A percentile compares a stretch with the other conserved stretches of the same genome.
These are phyloP conservation scores for Holothuria scabra DNA, from an alignment of 53 echinoderm and acorn worm species.

Conservation along the genomic window DNA sequence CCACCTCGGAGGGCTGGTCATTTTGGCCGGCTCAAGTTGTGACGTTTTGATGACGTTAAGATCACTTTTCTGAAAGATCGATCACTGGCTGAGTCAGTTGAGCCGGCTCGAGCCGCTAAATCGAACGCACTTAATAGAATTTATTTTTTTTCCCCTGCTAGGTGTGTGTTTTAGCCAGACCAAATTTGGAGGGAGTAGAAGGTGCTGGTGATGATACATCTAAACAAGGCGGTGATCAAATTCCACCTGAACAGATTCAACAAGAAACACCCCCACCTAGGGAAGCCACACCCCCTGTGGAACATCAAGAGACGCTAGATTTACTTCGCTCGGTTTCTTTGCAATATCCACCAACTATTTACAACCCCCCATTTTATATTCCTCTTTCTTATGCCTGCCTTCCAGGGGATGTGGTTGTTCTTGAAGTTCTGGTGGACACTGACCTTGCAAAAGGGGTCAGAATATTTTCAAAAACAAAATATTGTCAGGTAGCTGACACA, in stretches of 20 bases:
- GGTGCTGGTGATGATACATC: not conserved
- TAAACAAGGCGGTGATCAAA: not conserved
- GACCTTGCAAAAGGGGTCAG: constrained; percentile 24
- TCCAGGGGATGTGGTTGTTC: constrained; percentile 47
- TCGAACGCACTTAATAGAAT: too few species aligned
- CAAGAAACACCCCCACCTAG: not conserved
- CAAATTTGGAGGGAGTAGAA: not conserved
- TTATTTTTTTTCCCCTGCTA: not conserved
- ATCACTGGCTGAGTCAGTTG: too few species aligned
- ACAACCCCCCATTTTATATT: constrained; percentile 23
- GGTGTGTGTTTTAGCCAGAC: constrained; percentile 36
- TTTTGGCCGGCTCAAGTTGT: too few species aligned
- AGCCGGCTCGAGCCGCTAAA: too few species aligned
- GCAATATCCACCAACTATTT: constrained; percentile 13
- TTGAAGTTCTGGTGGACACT: constrained; percentile 56
- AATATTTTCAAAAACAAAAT: constrained; percentile 58
- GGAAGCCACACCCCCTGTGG: not conserved
- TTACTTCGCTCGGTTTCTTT: constrained; percentile 22
- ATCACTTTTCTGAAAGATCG: too few species aligned
- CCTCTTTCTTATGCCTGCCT: constrained; percentile 55
- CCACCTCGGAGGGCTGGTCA: too few species aligned
- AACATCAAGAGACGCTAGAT: not conserved
- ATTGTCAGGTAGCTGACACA: constrained; percentile 19
- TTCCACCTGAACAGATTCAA: not conserved
- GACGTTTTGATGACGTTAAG: too few species aligned